Base-by-base conservation (phyloP, 1,140 invertebrate genomes). In the Zaprionus inermis region DNA sequence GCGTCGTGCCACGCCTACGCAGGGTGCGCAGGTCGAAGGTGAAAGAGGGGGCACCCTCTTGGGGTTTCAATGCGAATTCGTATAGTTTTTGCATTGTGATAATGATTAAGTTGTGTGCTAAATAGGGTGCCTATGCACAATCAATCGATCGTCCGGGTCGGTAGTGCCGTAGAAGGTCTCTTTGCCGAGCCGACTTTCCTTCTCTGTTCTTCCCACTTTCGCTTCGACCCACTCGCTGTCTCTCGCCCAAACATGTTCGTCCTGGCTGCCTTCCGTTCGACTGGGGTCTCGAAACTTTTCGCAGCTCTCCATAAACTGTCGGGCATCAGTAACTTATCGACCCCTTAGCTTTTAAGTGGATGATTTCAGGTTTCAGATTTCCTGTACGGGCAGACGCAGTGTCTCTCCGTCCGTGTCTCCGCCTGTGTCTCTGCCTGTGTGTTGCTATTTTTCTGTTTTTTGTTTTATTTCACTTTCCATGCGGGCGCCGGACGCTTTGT, bases 341-440 rank as follows among this genome's bases (percentile, higher is more conserved):
- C 84, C 84, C 84, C 84, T 89, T 89, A 71, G 80, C 81, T 84
- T 89, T 89, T 89, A 89, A 89, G 84, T 89, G 84, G 84, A 89
- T 89, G 84, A 89, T 89, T 89, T 84, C 63, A 72, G 84, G 84
- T 72, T 73, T 84, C 80, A 80, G 78, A 88, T 89, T 78, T 78
- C 79, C 85, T 70, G 67, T 18, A 76, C 72, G 51, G 59, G 30
- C 58, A 65, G 59, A 54, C 59, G 28, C 51, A 51, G 14, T 41
- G 12, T 49, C 38, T n/a, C 38, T 44, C n/a, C 5, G 12, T 5
- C 4, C 14, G 36, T 41, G 6, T 20, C 1, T 14, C 6, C 20
- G 6, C 51, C 14, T 16, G 32, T 41, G 14, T 20, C 2, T 10
- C 5, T 28, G 6, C 38, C 11, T 16, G 12, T 41, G 6, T 24